Conservation (phyloP, 2,888 invertebrate genomes). For the Tuta absoluta region DNA sequence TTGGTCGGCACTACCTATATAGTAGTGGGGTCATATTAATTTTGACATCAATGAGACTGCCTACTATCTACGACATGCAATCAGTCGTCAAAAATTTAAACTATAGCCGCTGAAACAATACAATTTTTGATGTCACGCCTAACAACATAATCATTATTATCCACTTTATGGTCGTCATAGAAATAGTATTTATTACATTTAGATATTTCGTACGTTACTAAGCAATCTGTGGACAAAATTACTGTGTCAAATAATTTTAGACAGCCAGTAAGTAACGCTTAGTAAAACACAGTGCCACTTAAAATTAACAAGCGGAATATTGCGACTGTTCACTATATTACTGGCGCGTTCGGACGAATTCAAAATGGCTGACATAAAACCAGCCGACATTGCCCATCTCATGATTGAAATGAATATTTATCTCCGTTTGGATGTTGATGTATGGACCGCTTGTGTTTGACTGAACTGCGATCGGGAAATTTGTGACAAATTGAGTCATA, state of each 20-base stretch:
- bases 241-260: neutral
- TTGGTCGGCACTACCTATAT: too few relatives aligned
- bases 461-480: neutral
- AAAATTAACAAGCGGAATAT: conserved; percentile 17
- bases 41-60: too few relatives aligned
- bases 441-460: conserved; percentile 13
- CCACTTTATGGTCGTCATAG: too few relatives aligned
- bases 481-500: conserved; percentile 7
- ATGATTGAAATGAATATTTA: conserved; percentile 20
- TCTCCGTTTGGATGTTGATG: conserved; percentile 12
- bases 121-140: too few relatives aligned
- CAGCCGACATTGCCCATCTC: conserved; percentile 14
- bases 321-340: conserved; percentile 1
- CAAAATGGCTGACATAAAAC: conserved; percentile 18
- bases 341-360: neutral
- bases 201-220: too few relatives aligned
- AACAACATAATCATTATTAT: too few relatives aligned
- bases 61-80: too few relatives aligned
- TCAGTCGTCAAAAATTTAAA: too few relatives aligned
- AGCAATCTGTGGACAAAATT: neutral
- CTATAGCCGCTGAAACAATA: too few relatives aligned
- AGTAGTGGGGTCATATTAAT: too few relatives aligned
- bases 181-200: too few relatives aligned
- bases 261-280: neutral
- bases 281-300: conserved; percentile 11